These are phyloP conservation scores for Exocentrus adspersus DNA, from an alignment of 2,888 invertebrate species.

Conservation along the genomic window DNA sequence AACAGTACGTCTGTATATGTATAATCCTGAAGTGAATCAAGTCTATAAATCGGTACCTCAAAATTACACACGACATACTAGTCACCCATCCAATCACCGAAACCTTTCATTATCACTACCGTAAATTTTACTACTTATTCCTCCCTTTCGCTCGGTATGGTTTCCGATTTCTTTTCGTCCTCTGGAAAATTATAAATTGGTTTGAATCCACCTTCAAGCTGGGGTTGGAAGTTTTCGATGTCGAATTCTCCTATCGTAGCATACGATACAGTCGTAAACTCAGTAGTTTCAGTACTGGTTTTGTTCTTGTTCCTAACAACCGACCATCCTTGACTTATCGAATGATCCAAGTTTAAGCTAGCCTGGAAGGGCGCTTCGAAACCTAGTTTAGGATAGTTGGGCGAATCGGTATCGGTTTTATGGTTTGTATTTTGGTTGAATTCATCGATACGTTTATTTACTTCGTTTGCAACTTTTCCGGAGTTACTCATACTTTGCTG, in stretches of 20 bases:
- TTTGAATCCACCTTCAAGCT: slow-evolving; percentile 75
- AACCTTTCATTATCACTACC: slow-evolving; percentile 21
- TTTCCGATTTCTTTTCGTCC: slow-evolving; percentile 41
- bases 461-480: slow-evolving; percentile 25
- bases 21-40: slow-evolving; percentile 29
- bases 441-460: slow-evolving; percentile 25
- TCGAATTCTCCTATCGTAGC: slow-evolving; percentile 68
- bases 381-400: slow-evolving; percentile 60
- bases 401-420: slow-evolving; percentile 40
- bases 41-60: slow-evolving; percentile 23
- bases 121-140: slow-evolving; percentile 37
- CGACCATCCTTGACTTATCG: slow-evolving; percentile 72
- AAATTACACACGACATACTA: slow-evolving; percentile 28
- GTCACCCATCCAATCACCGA: slow-evolving; percentile 35
- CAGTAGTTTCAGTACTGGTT: slow-evolving; percentile 45
- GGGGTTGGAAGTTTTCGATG: slow-evolving; percentile 74
- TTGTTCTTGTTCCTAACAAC: slow-evolving; percentile 64
- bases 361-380: slow-evolving; percentile 78
- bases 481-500: slow-evolving; percentile 17
- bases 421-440: slow-evolving; percentile 34
- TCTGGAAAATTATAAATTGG: slow-evolving; percentile 69
- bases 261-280: slow-evolving; percentile 55
- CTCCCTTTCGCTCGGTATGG: slow-evolving; percentile 45
- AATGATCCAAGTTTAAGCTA: slow-evolving; percentile 70
- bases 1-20: background rate